phyloP scores from a whole-genome alignment of 2,797 vertebrate genomes.

The Schizopygopsis pylzovi region DNA sequence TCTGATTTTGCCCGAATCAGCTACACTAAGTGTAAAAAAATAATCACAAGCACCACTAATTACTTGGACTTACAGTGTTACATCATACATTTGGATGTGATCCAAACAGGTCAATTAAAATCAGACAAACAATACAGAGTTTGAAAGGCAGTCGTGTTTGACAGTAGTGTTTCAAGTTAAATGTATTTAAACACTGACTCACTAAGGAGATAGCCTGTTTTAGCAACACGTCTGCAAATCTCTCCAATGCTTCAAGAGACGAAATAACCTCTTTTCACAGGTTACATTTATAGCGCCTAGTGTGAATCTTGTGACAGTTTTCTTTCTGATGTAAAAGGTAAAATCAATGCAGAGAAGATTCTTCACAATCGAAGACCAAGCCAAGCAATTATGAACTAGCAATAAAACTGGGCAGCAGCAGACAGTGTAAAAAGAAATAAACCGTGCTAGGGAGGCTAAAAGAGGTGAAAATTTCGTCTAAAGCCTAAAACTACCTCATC shows the following conservation, averaged over 20 bases:
- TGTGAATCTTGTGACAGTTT: constrained; percentile 56
- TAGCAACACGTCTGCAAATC: constrained; percentile 53
- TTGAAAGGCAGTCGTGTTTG: neutral
- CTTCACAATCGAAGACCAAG: constrained; percentile 49
- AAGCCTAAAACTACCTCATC: constrained; percentile 42
- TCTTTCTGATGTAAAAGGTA: constrained; percentile 46
- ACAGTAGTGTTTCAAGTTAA: neutral
- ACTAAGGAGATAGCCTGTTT: constrained; percentile 46
- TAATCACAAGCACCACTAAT: neutral
- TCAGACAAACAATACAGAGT: constrained; percentile 10
- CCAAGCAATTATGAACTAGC: constrained; percentile 56
- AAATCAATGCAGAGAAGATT: constrained; percentile 49
- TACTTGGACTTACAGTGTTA: neutral
- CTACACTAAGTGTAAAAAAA: neutral
- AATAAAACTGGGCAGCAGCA: constrained; percentile 53
- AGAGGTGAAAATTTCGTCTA: constrained; percentile 36
- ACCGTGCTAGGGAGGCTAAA: constrained; percentile 22
- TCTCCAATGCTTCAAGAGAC: constrained; percentile 50
- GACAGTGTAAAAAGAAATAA: constrained; percentile 14
- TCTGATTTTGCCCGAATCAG: neutral
- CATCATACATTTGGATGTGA: neutral
- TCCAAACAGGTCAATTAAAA: constrained; percentile 1
- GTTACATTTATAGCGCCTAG: constrained; percentile 60
- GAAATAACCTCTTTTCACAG: constrained; percentile 55
- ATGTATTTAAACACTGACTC: constrained; percentile 7